Base-by-base conservation (phyloP, 2,797 vertebrate species). In the Euthynnus affinis region DNA sequence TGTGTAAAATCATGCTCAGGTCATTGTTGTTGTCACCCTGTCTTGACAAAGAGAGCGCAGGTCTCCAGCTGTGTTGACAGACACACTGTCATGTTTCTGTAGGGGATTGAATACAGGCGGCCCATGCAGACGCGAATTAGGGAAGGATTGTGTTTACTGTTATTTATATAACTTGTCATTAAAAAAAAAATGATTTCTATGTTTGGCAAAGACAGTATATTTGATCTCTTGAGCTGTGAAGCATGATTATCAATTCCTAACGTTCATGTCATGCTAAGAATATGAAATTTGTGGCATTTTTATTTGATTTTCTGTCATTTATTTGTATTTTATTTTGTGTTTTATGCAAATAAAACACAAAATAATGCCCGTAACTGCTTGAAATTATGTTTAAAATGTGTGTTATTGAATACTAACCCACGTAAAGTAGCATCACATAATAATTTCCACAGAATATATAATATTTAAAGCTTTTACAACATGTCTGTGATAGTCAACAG, bases 61-160 rank as follows among this genome's bases (percentile, higher is more conserved):
- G 82, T 85, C 78, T 90, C 87, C 89, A 91, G 91, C 91, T 90
- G 90, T 89, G 91, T 78, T 92, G 89, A 91, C 89, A 89, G 84
- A 79, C 89, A 56, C 85, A 56, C 85, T 86, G 91, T 91, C 91
- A 92, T 82, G 85, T 89, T 82, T 79, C 78, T 80, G 75, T 63
- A 34, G 67, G 60, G 57, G 78, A 71, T 80, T 71, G 42, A 66
- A 62, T 63, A 64, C 25, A 76, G 63, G 68, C 83, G 85, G 86
- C 84, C 71, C 66, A 62, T 42, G 13, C 40, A 42, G 42, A 84
- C 71, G 73, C 46, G 32, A 69, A 81, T 71, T 48, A 29, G 68
- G 62, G 56, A 68, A 75, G 72, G 40, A 74, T 22, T 73, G 49
- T 78, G 62, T 72, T 81, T 70, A 65, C 64, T 67, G 49, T 52